Evolutionary conservation across 2,888 invertebrate species (phyloP), one percentile per base, ranked within the genome.

Genomic region (Chorisops tibialis): DNA sequence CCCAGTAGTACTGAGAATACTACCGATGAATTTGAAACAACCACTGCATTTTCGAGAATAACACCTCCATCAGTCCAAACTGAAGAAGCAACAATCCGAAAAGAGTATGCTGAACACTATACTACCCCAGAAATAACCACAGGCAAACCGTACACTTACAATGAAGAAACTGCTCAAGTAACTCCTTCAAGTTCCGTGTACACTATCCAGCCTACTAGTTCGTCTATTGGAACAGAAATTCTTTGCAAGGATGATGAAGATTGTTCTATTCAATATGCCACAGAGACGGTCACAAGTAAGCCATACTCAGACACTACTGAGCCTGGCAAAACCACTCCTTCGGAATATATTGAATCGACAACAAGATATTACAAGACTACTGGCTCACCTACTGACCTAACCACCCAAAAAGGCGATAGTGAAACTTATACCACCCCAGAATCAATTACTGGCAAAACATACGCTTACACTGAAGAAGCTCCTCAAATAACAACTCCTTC

Each of bases 1-100:
- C 47, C 24, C 2, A 19, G 19, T 19, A 6, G 18, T 18, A 47
- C 66, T 16, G 38, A 38, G 14, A 48, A 41, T 18, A 39, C 18
- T 1, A 63, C 59, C 12, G 48, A 56, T 2, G 14, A 9, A 22
- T 58, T 62, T 47, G 62, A 54, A 56, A 30, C 30, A 5, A 39
- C 37, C 22, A 49, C 51, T 1, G 9, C 21, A 12, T 5, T 19
- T 9, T 16, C 38, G 47, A 14, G 47, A 18, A 60, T 52, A 43
- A 43, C 35, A 7, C 30, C 30, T 35, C 24, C 4, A 24, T 24
- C 24, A 24, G 7, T 5, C 24, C 4, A 24, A 5, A 30, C 30
- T 1, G 30, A 30, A 30, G 9, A 9, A 1, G 30, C 2, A 30
- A 30, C 30, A 5, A 30, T 9, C 1, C 3, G 7, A 30, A 9